A percentile compares a stretch with the other conserved stretches of the same genome.
Evolutionary conservation across 23 tunicate genomes (phyloP).

Genomic region (Oikopleura vanhoeffeni): DNA sequence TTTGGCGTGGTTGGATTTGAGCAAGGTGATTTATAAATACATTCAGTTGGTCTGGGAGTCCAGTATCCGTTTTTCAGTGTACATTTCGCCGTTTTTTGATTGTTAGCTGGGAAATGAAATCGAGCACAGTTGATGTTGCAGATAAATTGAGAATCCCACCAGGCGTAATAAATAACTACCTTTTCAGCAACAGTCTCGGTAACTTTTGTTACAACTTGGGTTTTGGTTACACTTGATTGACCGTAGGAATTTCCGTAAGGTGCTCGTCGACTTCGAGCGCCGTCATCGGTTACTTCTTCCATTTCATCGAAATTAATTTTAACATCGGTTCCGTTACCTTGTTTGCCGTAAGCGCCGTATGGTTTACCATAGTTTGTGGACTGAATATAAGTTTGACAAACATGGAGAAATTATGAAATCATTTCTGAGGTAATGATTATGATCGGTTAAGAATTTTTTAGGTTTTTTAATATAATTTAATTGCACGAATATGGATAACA

Average conservation of each 20-base stretch:
- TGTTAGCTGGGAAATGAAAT: background rate
- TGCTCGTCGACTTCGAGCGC: too few species aligned
- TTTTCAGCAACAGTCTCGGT: background rate
- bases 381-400: too few species aligned
- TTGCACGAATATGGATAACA: too few species aligned
- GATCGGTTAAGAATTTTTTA: too few species aligned
- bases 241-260: background rate
- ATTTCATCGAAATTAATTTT: too few species aligned
- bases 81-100: background rate
- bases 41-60: constrained; percentile 9
- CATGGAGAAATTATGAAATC: too few species aligned
- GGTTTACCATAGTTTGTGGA: background rate
- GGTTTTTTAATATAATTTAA: too few species aligned
- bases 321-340: too few species aligned
- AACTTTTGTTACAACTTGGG: background rate
- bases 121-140: background rate
- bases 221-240: background rate
- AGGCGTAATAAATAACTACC: background rate
- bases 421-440: too few species aligned
- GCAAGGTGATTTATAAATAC: background rate
- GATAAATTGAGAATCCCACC: constrained; percentile 6
- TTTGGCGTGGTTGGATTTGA: background rate
- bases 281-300: too few species aligned
- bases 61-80: background rate
- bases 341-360: too few species aligned